Evolutionary conservation across 2,113 vertebrate genomes (phyloP).

Genomic region (Neopipo cinnamomea): DNA sequence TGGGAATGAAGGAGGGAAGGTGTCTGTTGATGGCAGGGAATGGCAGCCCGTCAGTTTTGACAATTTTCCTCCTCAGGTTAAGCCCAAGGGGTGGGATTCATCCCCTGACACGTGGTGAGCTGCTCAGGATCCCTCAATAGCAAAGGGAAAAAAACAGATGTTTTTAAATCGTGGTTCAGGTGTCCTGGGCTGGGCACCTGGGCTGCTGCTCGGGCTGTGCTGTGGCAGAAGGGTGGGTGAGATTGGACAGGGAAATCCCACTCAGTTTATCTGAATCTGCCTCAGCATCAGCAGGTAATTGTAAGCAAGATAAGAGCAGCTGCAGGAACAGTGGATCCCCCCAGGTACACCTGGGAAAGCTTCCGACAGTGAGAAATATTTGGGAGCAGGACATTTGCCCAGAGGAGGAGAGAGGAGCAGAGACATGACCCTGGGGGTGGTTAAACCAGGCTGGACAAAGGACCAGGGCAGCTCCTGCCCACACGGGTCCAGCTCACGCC

Average conservation of each 20-base stretch:
- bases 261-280: neutral
- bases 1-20: fast-evolving
- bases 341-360: neutral
- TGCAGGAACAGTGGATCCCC: neutral
- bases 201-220: neutral
- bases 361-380: neutral
- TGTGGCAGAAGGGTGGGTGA: neutral
- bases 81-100: neutral
- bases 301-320: neutral
- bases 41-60: neutral
- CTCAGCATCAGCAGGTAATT: neutral
- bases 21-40: fast-evolving
- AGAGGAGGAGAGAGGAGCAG: neutral
- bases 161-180: neutral
- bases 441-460: neutral
- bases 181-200: neutral
- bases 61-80: fast-evolving
- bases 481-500: neutral
- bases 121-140: neutral
- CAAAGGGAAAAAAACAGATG: neutral
- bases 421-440: neutral
- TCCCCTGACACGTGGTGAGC: neutral
- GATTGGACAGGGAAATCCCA: neutral
- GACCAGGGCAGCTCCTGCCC: neutral
- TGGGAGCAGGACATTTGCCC: neutral